Base-by-base conservation (phyloP, 1,140 invertebrate genomes). In the Dryas iulia region DNA sequence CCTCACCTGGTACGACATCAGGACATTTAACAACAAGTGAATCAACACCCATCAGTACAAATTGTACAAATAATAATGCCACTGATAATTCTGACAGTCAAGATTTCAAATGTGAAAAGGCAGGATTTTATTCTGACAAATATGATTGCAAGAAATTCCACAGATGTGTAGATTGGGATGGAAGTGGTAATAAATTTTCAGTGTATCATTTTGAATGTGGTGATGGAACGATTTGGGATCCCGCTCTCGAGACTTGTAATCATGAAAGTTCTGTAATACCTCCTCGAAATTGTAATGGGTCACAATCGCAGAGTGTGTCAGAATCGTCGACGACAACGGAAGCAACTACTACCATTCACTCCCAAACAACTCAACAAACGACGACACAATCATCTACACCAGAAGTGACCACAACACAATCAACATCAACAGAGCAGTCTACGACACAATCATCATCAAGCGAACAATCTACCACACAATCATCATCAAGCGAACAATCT, bases 61-160 rank as follows among this genome's bases (percentile, higher is more conserved):
- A 56, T 12, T 56, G 53, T 56, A 18, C 39, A 21, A 56, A 56
- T 56, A 56, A 56, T 25, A 25, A 54, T 66, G 53, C 72, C 52
- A 77, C 73, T 18, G 77, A 80, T 64, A 78, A 78, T 71, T 77
- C 81, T 21, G 59, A 59, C 59, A 85, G 73, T 60, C 64, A 80
- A 59, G 83, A 83, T 52, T 77, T 89, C 23, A 91, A 73, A 53
- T 92, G 92, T 72, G 82, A 78, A 39, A 81, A 93, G 70, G 93
- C 93, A 67, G 96, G 96, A 30, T 96, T 94, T 81, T 95, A 94
- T 79, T 87, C 94, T 10, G 87, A 96, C 89, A 94, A 94, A 28
- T 90, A 88, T 25, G 90, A 94, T 52, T 97, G 96, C 79, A 93
- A 93, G 66, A 95, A 95, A 80, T 96, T 95, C 79, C 96, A 96